Conservation (phyloP, 2,113 vertebrate genomes). For the Pelodiscus sinensis region DNA sequence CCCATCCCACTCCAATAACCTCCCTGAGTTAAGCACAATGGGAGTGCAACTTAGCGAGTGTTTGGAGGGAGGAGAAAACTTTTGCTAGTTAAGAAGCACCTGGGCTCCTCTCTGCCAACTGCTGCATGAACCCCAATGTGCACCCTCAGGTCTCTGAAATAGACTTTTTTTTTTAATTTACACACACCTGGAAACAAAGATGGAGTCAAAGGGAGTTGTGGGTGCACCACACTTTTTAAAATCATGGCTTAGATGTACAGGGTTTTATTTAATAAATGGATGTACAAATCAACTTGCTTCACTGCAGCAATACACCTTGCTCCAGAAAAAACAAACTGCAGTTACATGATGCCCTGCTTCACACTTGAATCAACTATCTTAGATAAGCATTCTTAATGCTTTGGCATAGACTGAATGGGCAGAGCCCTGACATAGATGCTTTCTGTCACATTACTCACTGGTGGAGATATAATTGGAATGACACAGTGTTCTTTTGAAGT, state of each 20-base stretch:
- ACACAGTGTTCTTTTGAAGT: constrained; percentile 16
- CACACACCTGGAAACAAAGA: constrained; percentile 40
- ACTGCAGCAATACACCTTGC: neutral
- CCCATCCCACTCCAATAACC: too few species aligned
- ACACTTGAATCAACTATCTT: constrained; percentile 36
- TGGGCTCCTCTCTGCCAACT: constrained; percentile 62
- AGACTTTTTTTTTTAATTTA: constrained; percentile 60
- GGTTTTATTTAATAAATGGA: constrained; percentile 41
- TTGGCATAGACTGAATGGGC: constrained; percentile 4
- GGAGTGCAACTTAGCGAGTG: neutral
- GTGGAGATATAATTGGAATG: constrained; percentile 32
- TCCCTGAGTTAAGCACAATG: too few species aligned
- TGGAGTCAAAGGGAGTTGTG: neutral
- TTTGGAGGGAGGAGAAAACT: constrained; percentile 40
- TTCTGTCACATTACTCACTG: constrained; percentile 45
- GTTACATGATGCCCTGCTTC: neutral
- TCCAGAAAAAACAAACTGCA: constrained; percentile 35
- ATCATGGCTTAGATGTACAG: neutral
- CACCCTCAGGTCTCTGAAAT: constrained; percentile 26
- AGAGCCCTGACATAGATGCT: constrained; percentile 41
- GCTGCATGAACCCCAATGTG: constrained; percentile 38
- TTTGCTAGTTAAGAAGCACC: constrained; percentile 53
- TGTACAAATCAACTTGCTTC: constrained; percentile 37
- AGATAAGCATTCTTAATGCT: constrained; percentile 22
- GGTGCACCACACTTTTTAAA: constrained; percentile 48